Conservation (phyloP, 2,888 invertebrate genomes). For the Stegophylla sp. region DNA sequence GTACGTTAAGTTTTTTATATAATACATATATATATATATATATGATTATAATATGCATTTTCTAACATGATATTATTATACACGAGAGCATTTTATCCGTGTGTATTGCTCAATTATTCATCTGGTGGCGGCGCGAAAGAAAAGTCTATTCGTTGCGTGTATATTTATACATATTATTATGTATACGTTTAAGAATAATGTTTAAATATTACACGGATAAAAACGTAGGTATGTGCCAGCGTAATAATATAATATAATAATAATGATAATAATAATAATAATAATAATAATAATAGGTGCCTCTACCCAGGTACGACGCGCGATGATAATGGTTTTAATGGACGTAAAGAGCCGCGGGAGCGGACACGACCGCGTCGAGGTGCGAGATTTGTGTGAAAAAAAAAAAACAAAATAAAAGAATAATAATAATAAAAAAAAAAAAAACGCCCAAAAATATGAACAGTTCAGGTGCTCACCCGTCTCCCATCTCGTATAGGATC, state of each 20-base stretch:
- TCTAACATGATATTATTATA: too few species aligned
- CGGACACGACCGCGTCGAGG: constrained; percentile 1
- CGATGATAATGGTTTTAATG: constrained; percentile 24
- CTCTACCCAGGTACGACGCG: not conserved
- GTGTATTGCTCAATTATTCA: constrained; percentile 49
- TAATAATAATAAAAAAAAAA: not conserved
- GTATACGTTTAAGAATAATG: not conserved
- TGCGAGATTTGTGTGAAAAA: constrained; percentile 50
- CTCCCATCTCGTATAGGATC: not conserved
- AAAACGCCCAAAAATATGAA: constrained; percentile 48
- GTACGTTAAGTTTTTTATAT: not conserved
- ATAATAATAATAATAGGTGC: not conserved
- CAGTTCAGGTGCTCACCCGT: constrained; percentile 32
- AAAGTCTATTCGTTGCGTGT: not conserved
- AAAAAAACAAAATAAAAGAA: not conserved
- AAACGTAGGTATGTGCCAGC: not conserved
- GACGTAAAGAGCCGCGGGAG: constrained; percentile 28
- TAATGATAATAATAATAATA: not conserved
- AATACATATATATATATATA: not conserved
- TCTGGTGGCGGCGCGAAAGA: constrained; percentile 14
- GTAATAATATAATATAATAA: not conserved
- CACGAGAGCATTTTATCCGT: too few species aligned
- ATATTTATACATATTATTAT: not conserved
- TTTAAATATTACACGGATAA: not conserved
- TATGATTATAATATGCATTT: too few species aligned